Conservation (phyloP, 2,797 vertebrate species). For the Psittacula echo region DNA sequence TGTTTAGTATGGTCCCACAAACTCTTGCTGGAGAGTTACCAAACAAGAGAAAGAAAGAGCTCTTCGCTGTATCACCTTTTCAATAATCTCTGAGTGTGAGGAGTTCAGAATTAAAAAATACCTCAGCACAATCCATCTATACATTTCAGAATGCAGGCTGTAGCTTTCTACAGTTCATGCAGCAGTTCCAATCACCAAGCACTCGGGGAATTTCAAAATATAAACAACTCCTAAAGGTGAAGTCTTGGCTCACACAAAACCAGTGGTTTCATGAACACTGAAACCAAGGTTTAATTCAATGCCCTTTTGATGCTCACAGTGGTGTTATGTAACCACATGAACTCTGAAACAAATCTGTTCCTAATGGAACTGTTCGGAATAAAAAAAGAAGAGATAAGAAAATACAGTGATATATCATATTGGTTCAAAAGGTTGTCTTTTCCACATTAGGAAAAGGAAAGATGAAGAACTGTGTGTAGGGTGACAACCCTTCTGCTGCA, state of each 20-base stretch:
- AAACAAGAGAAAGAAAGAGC: not conserved
- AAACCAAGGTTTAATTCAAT: not conserved
- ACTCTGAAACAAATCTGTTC: not conserved
- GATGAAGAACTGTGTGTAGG: not conserved
- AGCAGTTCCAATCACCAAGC: not conserved
- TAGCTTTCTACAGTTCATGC: not conserved
- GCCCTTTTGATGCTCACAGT: not conserved
- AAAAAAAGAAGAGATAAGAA: not conserved
- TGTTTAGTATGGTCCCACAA: not conserved
- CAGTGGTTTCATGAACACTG: fast-evolving
- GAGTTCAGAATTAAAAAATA: not conserved
- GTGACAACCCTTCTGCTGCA: not conserved
- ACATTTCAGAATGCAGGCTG: not conserved
- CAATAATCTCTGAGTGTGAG: not conserved
- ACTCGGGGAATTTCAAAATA: not conserved
- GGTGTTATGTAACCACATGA: not conserved
- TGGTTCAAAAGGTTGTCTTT: not conserved
- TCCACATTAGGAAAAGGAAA: not conserved
- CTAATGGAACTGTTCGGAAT: not conserved
- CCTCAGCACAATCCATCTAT: not conserved
- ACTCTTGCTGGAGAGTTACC: not conserved
- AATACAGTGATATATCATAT: not conserved
- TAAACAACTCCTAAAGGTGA: not conserved
- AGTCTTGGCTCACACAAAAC: not conserved
- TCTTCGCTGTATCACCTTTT: not conserved